These are phyloP conservation scores for Chaetorhynchus papuensis DNA, from an alignment of 2,113 vertebrate genomes.

Conservation along the genomic window DNA sequence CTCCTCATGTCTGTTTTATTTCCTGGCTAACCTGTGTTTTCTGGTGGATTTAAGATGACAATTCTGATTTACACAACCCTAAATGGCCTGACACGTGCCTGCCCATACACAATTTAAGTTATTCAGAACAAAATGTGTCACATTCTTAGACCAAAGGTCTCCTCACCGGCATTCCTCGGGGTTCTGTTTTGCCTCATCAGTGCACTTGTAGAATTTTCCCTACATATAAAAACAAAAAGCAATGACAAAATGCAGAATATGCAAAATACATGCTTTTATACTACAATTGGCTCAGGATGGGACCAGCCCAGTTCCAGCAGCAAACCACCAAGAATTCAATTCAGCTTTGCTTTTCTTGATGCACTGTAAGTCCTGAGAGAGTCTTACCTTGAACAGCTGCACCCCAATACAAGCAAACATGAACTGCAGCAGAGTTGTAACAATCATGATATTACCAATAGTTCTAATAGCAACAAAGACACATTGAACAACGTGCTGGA, in stretches of 20 bases:
- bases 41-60: not conserved
- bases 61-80: not conserved
- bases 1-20: not conserved
- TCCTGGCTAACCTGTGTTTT: not conserved
- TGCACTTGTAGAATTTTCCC: constrained; percentile 98
- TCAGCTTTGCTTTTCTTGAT: not conserved
- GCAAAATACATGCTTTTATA: not conserved
- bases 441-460: constrained; percentile 99
- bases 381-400: constrained; percentile 93
- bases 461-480: constrained; percentile 98
- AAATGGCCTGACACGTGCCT: not conserved
- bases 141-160: not conserved
- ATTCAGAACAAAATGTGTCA: not conserved
- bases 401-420: constrained; percentile 99
- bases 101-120: not conserved
- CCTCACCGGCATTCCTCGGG: constrained; percentile 91
- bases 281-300: not conserved
- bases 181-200: constrained; percentile 91
- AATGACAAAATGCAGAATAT: not conserved
- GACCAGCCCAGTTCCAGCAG: not conserved
- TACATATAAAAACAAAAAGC: constrained; percentile 63
- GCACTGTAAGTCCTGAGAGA: not conserved
- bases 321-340: not conserved
- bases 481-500: constrained; percentile 95
- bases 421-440: constrained; percentile 97